Percentiles rank a stretch among this genome's conserved stretches.
Conservation (phyloP, 2,113 vertebrate species). For the Centrocercus urophasianus region DNA sequence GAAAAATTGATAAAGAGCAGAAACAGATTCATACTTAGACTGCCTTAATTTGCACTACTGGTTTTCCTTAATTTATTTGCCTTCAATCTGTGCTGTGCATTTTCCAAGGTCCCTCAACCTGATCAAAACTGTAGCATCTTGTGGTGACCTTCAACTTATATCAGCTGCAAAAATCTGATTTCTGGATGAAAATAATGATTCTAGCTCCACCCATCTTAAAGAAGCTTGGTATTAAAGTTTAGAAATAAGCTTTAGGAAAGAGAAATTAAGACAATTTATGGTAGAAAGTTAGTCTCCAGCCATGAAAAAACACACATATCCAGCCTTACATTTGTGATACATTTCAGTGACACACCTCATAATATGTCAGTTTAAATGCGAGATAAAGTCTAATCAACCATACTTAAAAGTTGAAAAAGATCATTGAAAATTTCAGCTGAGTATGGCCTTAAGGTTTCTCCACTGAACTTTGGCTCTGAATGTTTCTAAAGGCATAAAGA, state of each 20-base stretch:
- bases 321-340: not conserved
- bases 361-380: not conserved
- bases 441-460: not conserved
- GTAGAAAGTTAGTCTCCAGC: not conserved
- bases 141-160: not conserved
- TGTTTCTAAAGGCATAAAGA: constrained; percentile 13
- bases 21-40: not conserved
- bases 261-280: not conserved
- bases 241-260: not conserved
- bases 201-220: not conserved
- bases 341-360: not conserved
- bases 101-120: not conserved
- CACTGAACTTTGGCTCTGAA: not conserved
- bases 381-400: not conserved
- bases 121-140: not conserved
- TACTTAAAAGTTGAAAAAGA: not conserved
- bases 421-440: not conserved
- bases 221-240: not conserved
- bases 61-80: constrained; percentile 15
- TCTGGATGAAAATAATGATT: not conserved
- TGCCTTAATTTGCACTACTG: not conserved
- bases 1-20: not conserved
- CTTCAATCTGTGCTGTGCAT: not conserved
- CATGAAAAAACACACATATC: not conserved
- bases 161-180: not conserved